Base-by-base conservation (phyloP, 2,797 vertebrate species). In the Smutsia gigantea region DNA sequence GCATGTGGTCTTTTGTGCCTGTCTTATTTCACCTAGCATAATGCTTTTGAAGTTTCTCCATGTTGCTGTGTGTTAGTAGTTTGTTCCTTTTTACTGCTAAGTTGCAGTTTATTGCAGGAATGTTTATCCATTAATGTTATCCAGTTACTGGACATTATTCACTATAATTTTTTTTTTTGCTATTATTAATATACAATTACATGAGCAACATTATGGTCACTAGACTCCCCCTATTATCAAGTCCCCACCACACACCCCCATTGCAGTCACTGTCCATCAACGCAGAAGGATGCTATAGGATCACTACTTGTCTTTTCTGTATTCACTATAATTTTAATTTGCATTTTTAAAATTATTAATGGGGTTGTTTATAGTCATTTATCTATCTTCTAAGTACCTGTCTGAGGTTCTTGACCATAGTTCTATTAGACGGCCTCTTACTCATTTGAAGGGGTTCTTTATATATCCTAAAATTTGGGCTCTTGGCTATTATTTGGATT, bases 311-410 rank as follows among this genome's bases (percentile, higher is more conserved):
- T 39, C 39, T 39, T 7, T 5, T 39, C 39, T 39, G 39, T 87
- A 78, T 83, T 78, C 10, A 19, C 17, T 87, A 0, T 51, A 75
- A 93, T 92, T 81, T 89, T 91, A 79, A 81, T 69, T 89, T 90
- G 39, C 19, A 93, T 90, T 93, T 90, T 71, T 49, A 5, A 90
- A 61, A 61, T 85, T 46, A 72, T 13, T 66, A n/a, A 66, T 46
- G 9, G 7, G 18, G 2, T 90, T 94, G 10, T 79, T 84, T 85
- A 55, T 57, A 75, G 11, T 18, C 51, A 82, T 39, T 69, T 69
- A 74, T 61, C 13, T 68, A 19, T 34, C 13, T 90, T 84, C 93
- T 84, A 72, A 53, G 11, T 69, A 66, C 5, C 42, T 83, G 19
- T 63, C 53, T 8, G 72, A 74, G 68, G 81, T 53, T 89, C n/a